Evolutionary conservation across 2,113 vertebrate species (phyloP).

Genomic region (Enhydra lutris): DNA sequence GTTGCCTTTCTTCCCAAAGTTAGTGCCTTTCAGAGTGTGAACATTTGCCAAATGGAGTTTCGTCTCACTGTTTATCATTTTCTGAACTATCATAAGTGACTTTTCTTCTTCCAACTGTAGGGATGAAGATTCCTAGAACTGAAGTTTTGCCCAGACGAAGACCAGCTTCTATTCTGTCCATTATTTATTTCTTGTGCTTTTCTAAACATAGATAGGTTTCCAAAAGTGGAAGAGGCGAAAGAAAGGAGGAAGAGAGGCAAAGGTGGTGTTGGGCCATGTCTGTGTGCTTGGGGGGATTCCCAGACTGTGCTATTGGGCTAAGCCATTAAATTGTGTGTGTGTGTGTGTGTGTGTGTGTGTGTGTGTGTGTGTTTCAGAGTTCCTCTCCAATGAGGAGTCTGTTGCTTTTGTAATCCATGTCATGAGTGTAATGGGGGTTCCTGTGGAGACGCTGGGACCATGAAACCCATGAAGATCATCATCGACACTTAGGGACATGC

Average conservation of each 20-base stretch:
- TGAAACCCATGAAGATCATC: neutral
- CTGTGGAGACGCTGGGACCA: neutral
- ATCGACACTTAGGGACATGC: neutral
- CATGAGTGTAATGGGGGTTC: neutral
- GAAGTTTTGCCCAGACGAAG: neutral
- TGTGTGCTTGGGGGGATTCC: neutral
- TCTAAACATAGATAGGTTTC: neutral
- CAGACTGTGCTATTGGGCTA: neutral
- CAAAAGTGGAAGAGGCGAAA: neutral
- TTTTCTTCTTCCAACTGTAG: neutral
- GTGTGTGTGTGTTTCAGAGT: neutral
- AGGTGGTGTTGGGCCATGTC: neutral
- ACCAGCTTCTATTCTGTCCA: neutral
- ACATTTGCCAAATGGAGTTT: neutral
- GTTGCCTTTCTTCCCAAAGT: neutral
- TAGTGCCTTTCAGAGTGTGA: neutral
- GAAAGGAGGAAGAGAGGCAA: neutral
- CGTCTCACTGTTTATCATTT: neutral
- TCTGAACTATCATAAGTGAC: neutral
- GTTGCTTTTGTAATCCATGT: neutral
- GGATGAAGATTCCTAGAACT: neutral
- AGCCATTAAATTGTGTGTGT: neutral
- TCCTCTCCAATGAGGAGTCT: neutral
- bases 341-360: neutral
- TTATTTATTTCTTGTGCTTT: neutral